A percentile compares a stretch with the other conserved stretches of the same genome.
phyloP scores from a whole-genome alignment of 1,140 invertebrate species.

The Calosoma granatense region DNA sequence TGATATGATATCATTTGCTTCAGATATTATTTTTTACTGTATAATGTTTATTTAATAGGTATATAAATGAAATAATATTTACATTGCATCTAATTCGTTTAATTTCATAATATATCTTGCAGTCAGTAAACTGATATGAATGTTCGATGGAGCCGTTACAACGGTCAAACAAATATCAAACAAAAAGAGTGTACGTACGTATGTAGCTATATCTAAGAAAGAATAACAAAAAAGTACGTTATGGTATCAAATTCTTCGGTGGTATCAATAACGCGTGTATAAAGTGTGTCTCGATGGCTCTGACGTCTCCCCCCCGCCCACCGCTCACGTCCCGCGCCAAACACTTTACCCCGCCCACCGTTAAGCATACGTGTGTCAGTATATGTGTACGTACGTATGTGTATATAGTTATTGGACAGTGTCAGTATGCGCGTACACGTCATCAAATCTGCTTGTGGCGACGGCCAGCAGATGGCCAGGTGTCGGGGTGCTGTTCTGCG shows the following conservation, averaged over 20 bases:
- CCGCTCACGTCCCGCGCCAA: not conserved
- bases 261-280: not conserved
- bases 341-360: not conserved
- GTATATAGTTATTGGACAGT: not conserved
- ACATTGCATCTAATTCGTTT: not conserved
- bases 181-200: not conserved
- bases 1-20: too few relatives aligned
- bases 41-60: not conserved
- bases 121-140: too few relatives aligned
- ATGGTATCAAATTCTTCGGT: not conserved
- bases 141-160: too few relatives aligned
- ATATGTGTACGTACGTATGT: not conserved
- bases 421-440: not conserved
- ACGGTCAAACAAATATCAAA: not conserved
- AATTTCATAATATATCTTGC: too few relatives aligned
- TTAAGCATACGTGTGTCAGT: not conserved
- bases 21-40: too few relatives aligned
- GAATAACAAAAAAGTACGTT: not conserved
- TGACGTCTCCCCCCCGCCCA: not conserved
- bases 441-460: conserved; percentile 4
- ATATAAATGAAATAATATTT: not conserved
- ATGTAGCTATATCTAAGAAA: not conserved
- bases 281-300: not conserved
- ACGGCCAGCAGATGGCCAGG: not conserved
- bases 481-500: not conserved